A percentile compares a stretch with the other conserved stretches of the same genome.
These are phyloP conservation scores for Ploceus nigricollis DNA, from an alignment of 2,113 vertebrate species.

Conservation along the genomic window DNA sequence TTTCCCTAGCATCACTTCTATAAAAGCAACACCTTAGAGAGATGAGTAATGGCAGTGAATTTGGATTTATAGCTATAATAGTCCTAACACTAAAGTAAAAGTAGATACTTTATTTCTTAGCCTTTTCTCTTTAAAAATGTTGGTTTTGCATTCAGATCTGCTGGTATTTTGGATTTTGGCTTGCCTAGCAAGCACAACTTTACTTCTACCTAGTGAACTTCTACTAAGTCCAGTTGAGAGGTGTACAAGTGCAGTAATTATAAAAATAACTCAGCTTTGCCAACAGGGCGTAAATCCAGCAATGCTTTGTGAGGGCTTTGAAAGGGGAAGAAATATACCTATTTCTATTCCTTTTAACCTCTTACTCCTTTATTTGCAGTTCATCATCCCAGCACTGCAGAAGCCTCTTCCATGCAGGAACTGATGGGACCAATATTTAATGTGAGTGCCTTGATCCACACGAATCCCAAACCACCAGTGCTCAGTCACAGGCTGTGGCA, in stretches of 20 bases:
- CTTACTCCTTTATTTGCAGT: not conserved
- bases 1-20: not conserved
- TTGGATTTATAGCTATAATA: not conserved
- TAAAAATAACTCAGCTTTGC: not conserved
- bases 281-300: not conserved
- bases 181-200: not conserved
- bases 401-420: not conserved
- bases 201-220: not conserved
- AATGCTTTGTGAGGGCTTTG: not conserved
- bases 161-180: not conserved
- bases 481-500: not conserved
- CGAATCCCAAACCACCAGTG: not conserved
- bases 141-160: not conserved
- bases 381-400: not conserved
- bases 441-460: not conserved
- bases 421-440: not conserved
- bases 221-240: not conserved
- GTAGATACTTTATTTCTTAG: not conserved
- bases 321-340: not conserved
- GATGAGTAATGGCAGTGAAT: not conserved
- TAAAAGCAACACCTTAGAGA: not conserved
- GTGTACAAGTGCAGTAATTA: not conserved
- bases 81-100: not conserved
- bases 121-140: not conserved
- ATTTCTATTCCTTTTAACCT: not conserved